Base-by-base conservation (phyloP, 37 sponge, comb jelly and placozoan genomes). In the Halichondria panicea region DNA sequence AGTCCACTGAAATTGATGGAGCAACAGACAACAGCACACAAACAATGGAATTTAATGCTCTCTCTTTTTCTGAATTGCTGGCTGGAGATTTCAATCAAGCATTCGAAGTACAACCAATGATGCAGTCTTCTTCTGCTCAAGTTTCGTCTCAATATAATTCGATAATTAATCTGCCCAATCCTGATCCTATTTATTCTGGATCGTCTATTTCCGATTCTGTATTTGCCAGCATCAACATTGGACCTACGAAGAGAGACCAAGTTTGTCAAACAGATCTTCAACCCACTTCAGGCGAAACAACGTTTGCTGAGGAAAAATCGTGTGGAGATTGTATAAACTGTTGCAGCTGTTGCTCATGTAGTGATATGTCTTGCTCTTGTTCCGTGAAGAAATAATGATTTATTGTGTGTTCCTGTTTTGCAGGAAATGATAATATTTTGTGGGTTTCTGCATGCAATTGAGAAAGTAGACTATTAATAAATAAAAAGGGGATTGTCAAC, bases 171-270 rank as follows among this genome's bases (percentile, higher is more conserved):
- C n/a, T n/a, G n/a, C n/a, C n/a, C n/a, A n/a, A n/a, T n/a, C n/a
- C n/a, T n/a, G n/a, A n/a, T n/a, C n/a, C n/a, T n/a, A n/a, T n/a
- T n/a, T n/a, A n/a, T n/a, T n/a, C n/a, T n/a, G n/a, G n/a, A n/a
- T n/a, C n/a, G n/a, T n/a, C n/a, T n/a, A n/a, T n/a, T n/a, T n/a
- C n/a, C n/a, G n/a, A n/a, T n/a, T n/a, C n/a, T n/a, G n/a, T n/a
- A n/a, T n/a, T n/a, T n/a, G n/a, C n/a, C n/a, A n/a, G n/a, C n/a
- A n/a, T n/a, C n/a, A n/a, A n/a, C n/a, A n/a, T n/a, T n/a, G n/a
- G n/a, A n/a, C n/a, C n/a, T n/a, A n/a, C n/a, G n/a, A n/a, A 79
- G 22, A 52, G 24, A 18, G 80, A 79, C 60, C 80, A 79, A 37
- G 31, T 41, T 7, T 79, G 69, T 60, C 80, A 79, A 37, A 79